A percentile compares a stretch with the other conserved stretches of the same genome.
Conservation (phyloP, 2,797 vertebrate species). For the Hozukius guyotensis region DNA sequence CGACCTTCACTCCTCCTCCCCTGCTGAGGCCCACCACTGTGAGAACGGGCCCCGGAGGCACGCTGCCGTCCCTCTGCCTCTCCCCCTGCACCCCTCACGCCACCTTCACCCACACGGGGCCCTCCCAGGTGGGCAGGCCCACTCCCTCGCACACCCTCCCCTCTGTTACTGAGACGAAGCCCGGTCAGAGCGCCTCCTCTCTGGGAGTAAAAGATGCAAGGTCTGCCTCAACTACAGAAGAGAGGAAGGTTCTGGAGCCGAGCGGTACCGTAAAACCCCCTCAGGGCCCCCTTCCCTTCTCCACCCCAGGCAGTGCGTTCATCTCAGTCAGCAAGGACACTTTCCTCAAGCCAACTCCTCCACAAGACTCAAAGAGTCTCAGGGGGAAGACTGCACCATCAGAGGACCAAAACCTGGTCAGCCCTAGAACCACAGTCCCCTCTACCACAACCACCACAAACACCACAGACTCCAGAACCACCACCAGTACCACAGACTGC, state of each 20-base stretch:
- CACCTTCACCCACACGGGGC: conserved; percentile 51
- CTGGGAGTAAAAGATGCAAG: conserved; percentile 27
- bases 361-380: conserved; percentile 45
- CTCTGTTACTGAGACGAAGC: conserved; percentile 37
- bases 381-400: background rate
- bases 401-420: conserved; percentile 32
- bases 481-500: conserved; percentile 7
- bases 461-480: conserved; percentile 9
- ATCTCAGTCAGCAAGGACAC: conserved; percentile 79
- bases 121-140: conserved; percentile 52
- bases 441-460: background rate
- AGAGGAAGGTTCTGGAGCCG: conserved; percentile 34
- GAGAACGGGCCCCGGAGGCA: conserved; percentile 65
- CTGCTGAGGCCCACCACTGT: conserved; percentile 78
- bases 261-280: conserved; percentile 33
- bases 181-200: conserved; percentile 16
- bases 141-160: conserved; percentile 27
- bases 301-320: conserved; percentile 83
- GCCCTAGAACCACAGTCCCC: conserved; percentile 34
- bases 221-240: background rate
- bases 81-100: conserved; percentile 61
- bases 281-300: conserved; percentile 72
- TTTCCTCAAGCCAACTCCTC: conserved; percentile 68
- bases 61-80: conserved; percentile 71
- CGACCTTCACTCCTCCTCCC: conserved; percentile 69